phyloP scores from a whole-genome alignment of 2,113 vertebrate genomes.

The Sapajus apella region DNA sequence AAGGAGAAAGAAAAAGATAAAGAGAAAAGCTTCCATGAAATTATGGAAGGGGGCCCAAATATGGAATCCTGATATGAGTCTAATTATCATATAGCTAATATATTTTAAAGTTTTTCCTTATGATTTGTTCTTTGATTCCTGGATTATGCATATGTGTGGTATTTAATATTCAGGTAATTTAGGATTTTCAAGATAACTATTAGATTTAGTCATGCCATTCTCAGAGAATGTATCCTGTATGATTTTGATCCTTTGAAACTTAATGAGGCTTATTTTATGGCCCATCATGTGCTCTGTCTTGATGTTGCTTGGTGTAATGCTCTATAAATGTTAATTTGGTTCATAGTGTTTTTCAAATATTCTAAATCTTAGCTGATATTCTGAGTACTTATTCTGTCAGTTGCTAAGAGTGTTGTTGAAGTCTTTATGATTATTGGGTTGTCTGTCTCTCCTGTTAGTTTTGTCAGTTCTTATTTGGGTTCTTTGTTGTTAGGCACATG shows the following conservation, averaged over 20 bases:
- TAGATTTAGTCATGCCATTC: not conserved
- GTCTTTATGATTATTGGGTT: not conserved
- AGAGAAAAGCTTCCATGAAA: too few species aligned
- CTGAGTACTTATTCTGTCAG: not conserved
- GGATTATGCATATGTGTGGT: not conserved
- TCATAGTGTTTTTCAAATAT: not conserved
- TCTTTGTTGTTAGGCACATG: not conserved
- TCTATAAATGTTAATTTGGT: constrained; percentile 1
- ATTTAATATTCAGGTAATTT: not conserved
- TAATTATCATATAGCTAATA: not conserved
- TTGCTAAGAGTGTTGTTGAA: not conserved
- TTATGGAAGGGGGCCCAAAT: too few species aligned
- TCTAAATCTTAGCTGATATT: not conserved
- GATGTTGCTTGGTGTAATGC: not conserved
- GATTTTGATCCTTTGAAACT: not conserved
- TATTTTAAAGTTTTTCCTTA: not conserved
- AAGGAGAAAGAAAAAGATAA: too few species aligned
- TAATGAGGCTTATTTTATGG: not conserved
- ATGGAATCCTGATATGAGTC: not conserved
- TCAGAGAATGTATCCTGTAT: not conserved
- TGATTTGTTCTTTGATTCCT: not conserved
- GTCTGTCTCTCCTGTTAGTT: not conserved
- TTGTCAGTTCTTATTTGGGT: not conserved
- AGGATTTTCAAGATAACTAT: not conserved
- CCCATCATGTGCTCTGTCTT: not conserved